phyloP scores from a whole-genome alignment of 1,140 invertebrate species.

The Aphaenogaster ashmeadi region DNA sequence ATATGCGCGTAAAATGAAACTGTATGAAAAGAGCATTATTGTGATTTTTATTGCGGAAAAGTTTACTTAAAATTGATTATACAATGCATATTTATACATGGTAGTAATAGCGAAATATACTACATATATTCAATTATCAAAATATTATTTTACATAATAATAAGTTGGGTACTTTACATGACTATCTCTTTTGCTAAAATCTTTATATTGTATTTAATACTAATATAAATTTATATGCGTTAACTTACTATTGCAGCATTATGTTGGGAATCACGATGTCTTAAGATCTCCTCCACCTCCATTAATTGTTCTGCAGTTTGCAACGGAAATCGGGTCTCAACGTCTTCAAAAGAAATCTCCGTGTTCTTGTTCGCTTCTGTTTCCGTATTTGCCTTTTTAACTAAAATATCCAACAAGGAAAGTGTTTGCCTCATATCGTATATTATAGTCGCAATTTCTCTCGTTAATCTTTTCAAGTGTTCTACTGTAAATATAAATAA shows the following conservation, averaged over 20 bases:
- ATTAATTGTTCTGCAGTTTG: conserved; percentile 7
- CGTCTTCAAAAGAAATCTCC: neutral
- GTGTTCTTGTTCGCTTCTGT: neutral
- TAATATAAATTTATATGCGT: neutral
- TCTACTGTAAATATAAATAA: neutral
- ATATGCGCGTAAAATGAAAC: too few species aligned
- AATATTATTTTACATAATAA: too few species aligned
- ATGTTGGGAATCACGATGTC: neutral
- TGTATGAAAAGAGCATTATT: too few species aligned
- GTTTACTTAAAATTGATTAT: too few species aligned
- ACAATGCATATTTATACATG: too few species aligned
- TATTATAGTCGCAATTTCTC: neutral
- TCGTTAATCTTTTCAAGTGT: neutral
- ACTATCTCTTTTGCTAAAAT: too few species aligned
- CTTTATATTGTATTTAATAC: neutral
- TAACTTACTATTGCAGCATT: conserved; percentile 16
- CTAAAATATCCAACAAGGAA: neutral
- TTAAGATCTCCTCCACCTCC: neutral
- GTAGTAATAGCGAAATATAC: too few species aligned
- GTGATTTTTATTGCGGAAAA: too few species aligned
- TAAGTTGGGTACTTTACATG: too few species aligned
- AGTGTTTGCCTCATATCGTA: neutral
- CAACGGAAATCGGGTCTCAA: neutral
- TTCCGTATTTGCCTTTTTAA: neutral
- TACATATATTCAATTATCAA: too few species aligned